Conservation (phyloP, 2,113 vertebrate genomes). For the Oreocharis arfaki region DNA sequence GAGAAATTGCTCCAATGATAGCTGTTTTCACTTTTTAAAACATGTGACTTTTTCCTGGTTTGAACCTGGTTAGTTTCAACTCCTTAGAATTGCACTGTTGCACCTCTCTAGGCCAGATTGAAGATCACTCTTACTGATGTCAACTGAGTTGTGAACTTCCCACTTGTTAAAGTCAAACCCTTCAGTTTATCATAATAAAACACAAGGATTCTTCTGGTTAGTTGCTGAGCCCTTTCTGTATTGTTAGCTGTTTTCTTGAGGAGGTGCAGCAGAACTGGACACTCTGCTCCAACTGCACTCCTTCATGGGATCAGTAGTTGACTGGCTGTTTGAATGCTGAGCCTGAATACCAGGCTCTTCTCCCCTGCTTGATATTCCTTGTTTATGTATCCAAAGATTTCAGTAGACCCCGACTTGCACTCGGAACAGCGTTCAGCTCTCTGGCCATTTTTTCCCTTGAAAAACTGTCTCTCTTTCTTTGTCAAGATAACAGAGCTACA, state of each 20-base stretch:
- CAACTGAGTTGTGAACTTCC: neutral
- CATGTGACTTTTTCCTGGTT: neutral
- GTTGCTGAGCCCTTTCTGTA: neutral
- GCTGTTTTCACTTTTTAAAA: neutral
- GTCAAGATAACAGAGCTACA: neutral
- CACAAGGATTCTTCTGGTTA: neutral
- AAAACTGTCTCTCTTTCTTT: neutral
- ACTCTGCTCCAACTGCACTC: fast-evolving
- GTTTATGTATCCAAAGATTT: neutral
- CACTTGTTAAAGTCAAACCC: neutral
- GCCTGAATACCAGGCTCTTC: neutral
- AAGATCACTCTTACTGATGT: neutral
- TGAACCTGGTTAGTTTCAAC: neutral
- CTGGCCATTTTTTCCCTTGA: neutral
- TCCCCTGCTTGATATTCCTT: neutral
- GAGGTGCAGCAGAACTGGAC: neutral
- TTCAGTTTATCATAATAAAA: neutral
- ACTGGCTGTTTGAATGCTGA: neutral
- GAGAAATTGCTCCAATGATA: neutral
- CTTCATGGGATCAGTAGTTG: neutral
- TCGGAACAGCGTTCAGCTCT: neutral
- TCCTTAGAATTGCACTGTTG: neutral
- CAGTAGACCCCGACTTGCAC: neutral
- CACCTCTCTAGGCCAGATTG: neutral
- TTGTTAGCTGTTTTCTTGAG: neutral